Evolutionary conservation across 2,797 vertebrate species (phyloP).

Genomic region (Scleropages formosus): DNA sequence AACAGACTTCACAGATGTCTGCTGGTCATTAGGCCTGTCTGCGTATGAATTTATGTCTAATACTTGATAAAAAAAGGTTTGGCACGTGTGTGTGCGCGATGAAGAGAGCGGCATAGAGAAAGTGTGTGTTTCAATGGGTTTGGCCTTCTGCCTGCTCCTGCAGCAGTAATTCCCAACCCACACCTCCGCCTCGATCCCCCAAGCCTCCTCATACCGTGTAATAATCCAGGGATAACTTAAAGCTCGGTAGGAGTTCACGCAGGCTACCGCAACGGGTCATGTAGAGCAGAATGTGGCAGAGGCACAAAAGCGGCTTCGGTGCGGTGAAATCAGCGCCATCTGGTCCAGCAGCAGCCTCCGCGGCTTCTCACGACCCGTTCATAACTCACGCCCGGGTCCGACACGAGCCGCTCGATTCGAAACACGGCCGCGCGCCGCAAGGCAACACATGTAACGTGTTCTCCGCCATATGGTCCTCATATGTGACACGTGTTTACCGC

Average conservation of each 20-base stretch:
- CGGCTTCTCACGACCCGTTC: conserved; percentile 16
- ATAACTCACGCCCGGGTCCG: not conserved
- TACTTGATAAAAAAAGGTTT: not conserved
- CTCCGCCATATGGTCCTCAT: conserved; percentile 23
- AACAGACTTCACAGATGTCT: conserved; percentile 12
- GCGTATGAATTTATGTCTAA: not conserved
- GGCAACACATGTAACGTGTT: conserved; percentile 15
- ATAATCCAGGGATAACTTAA: not conserved
- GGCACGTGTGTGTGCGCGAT: not conserved
- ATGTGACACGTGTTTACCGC: conserved; percentile 19
- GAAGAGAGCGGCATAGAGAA: not conserved
- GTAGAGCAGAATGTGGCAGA: not conserved
- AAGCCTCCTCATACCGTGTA: not conserved
- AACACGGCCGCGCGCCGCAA: not conserved
- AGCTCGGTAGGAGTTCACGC: not conserved
- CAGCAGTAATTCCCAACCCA: not conserved
- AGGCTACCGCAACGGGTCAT: not conserved
- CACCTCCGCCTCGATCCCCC: not conserved
- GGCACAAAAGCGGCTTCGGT: not conserved
- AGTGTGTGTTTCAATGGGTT: conserved; percentile 15
- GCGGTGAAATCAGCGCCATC: conserved; percentile 14
- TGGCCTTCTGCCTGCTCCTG: not conserved
- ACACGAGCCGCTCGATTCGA: conserved; percentile 1
- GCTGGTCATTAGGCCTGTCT: not conserved
- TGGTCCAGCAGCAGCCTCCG: not conserved